Base-by-base conservation (phyloP, 1,140 invertebrate species). In the Papilio machaon region DNA sequence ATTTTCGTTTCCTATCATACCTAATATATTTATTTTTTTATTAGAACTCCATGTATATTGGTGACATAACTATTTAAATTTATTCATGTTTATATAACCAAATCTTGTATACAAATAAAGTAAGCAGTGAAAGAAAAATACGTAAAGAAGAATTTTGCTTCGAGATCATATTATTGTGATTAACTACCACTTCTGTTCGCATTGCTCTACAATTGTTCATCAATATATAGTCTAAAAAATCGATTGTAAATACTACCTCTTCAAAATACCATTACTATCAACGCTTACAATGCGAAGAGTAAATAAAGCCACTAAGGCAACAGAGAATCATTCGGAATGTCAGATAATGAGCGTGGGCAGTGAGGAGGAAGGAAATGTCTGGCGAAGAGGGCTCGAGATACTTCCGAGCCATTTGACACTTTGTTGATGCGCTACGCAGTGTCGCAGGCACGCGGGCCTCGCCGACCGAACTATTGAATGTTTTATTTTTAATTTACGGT, bases 291-390 rank as follows among this genome's bases (percentile, higher is more conserved):
- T 67, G 11, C 77, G 43, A 79, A 79, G 82, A 90, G 89, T 93
- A 94, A 94, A 94, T 94, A 93, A 92, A 93, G 92, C 87, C 88
- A 93, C 90, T 92, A 91, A 89, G 87, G 85, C 88, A 89, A 90
- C 86, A 91, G 90, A 90, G 86, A 87, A 91, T 85, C 88, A 85
- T 89, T 90, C 80, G 84, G 84, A 90, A 90, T 84, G 87, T 87
- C 85, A 91, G 91, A 91, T 94, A 94, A 93, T 93, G 92, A 91
- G 88, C 87, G 89, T 87, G 85, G 85, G 86, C 86, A 93, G 89
- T 89, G 89, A 90, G 83, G 85, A 92, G 91, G 92, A 94, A 94
- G 88, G 87, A 83, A 92, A 92, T 91, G 89, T 87, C 83, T 84
- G 85, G 82, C 83, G 84, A 87, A 85, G 89, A 90, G 90, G 85